Evolutionary conservation across 1,140 invertebrate genomes (phyloP).

Genomic region (Drosophila paulistorum): DNA sequence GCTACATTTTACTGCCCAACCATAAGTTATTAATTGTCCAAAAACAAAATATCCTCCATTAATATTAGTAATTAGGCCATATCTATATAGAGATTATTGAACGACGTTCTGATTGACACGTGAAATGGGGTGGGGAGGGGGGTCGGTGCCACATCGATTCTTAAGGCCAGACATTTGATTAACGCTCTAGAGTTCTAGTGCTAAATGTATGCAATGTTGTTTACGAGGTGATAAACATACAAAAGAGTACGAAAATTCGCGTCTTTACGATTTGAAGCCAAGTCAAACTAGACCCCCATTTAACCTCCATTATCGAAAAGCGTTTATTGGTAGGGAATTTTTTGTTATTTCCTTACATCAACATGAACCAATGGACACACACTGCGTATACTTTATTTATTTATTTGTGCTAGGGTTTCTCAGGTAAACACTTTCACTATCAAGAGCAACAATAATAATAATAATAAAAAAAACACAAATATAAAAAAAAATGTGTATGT

Average conservation of each 20-base stretch:
- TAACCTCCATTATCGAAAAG: constrained; percentile 21
- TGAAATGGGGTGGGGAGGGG: too few species aligned
- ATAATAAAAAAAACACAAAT: neutral
- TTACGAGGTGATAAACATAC: constrained; percentile 10
- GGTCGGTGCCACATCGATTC: neutral
- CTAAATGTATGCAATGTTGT: constrained; percentile 5
- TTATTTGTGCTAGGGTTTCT: constrained; percentile 5
- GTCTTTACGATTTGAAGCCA: neutral
- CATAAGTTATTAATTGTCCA: constrained; percentile 4
- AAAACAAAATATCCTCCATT: constrained; percentile 18
- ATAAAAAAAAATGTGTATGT: constrained; percentile 24
- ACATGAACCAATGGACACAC: neutral
- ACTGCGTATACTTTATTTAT: neutral
- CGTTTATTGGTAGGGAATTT: constrained; percentile 1
- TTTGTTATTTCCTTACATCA: neutral
- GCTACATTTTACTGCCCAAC: constrained; percentile 17
- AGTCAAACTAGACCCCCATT: neutral
- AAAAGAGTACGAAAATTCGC: constrained; percentile 47
- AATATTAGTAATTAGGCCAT: constrained; percentile 47
- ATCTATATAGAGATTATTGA: constrained; percentile 35
- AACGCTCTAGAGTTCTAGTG: constrained; percentile 30
- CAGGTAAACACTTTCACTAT: constrained; percentile 8
- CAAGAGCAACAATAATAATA: neutral
- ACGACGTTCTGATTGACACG: constrained; percentile 27
- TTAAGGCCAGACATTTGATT: constrained; percentile 45